Evolutionary conservation across 37 sponge, comb jelly and placozoan species (phyloP).

Genomic region (Cladorhizidae sp.): DNA sequence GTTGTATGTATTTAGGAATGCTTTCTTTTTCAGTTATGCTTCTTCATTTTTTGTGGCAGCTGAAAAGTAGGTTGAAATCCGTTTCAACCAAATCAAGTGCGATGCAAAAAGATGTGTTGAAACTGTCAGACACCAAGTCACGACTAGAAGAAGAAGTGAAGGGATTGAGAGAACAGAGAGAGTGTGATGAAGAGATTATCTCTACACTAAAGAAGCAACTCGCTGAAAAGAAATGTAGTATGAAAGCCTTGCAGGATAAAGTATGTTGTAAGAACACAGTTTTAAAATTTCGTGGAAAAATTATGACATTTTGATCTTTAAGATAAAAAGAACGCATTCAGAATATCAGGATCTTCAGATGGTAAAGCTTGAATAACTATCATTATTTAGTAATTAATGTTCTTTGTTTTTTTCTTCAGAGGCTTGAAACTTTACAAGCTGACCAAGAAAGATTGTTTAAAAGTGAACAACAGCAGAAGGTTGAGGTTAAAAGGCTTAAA

Average conservation of each 20-base stretch:
- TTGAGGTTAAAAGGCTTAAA: conserved; percentile 16
- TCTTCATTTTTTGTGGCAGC: too few relatives aligned
- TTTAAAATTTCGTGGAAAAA: too few relatives aligned
- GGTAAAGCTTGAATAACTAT: neutral
- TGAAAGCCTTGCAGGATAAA: conserved; percentile 16
- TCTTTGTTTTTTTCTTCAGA: neutral
- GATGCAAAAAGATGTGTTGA: conserved; percentile 9
- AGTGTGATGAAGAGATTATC: neutral
- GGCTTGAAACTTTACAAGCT: conserved; percentile 3
- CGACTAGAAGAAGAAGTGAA: neutral
- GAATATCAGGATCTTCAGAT: conserved; percentile 22
- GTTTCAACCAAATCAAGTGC: neutral
- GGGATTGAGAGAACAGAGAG: neutral
- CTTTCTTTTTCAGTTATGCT: too few relatives aligned
- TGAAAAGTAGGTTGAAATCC: neutral
- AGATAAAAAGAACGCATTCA: conserved; percentile 15
- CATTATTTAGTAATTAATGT: neutral
- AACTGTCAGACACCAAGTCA: neutral
- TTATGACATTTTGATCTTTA: neutral
- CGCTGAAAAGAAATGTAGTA: neutral
- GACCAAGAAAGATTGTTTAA: neutral
- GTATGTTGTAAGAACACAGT: neutral
- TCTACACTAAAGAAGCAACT: conserved; percentile 7
- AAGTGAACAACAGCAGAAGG: conserved; percentile 23
- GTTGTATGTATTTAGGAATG: too few relatives aligned